Percentiles rank a stretch among this genome's conserved stretches.
phyloP scores from a whole-genome alignment of 2,113 vertebrate species.

The Mesitornis unicolor region DNA sequence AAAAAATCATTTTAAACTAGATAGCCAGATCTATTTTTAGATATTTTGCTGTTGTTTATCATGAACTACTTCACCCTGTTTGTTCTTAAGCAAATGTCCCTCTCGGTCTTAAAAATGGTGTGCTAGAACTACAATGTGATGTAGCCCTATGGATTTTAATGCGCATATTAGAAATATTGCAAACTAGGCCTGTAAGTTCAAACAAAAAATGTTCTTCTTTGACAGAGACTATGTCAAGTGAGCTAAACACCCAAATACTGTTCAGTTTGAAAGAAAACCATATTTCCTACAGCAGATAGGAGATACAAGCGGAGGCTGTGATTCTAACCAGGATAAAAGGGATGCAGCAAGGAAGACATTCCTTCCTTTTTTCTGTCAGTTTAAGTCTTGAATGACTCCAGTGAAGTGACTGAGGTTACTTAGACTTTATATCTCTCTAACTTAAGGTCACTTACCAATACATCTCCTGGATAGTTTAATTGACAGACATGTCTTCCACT shows the following conservation, averaged over 20 bases:
- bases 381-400: not conserved
- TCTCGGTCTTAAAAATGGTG: not conserved
- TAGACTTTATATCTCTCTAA: not conserved
- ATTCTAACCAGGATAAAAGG: not conserved
- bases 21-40: not conserved
- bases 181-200: not conserved
- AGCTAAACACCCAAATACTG: not conserved
- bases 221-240: not conserved
- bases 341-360: not conserved
- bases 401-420: conserved; percentile 20
- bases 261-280: not conserved
- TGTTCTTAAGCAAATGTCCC: not conserved
- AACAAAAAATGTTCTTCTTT: not conserved
- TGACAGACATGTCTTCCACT: not conserved
- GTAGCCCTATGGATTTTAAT: not conserved
- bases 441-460: not conserved
- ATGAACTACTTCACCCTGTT: not conserved
- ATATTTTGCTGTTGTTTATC: not conserved
- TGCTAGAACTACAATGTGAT: not conserved
- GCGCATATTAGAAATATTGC: not conserved
- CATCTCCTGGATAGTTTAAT: not conserved
- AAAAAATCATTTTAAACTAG: not conserved
- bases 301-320: not conserved
- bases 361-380: not conserved
- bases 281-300: not conserved